These are phyloP conservation scores for Busseola fusca DNA, from an alignment of 2,888 invertebrate genomes.

Conservation along the genomic window DNA sequence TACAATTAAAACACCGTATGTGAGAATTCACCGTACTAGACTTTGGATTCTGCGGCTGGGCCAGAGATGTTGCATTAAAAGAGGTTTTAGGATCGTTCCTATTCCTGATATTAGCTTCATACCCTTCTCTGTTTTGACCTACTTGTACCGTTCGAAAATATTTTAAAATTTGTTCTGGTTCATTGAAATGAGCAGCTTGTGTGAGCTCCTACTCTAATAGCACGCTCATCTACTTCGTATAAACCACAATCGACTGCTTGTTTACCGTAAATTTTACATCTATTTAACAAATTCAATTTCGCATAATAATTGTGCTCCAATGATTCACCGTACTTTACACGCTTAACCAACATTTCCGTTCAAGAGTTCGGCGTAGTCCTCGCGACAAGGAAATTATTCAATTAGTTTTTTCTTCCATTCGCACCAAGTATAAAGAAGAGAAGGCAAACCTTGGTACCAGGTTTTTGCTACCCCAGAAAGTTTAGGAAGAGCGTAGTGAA, in stretches of 20 bases:
- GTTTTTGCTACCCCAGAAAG: not conserved
- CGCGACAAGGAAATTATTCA: constrained; percentile 2
- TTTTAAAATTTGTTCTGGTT: constrained; percentile 50
- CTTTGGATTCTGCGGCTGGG: not conserved
- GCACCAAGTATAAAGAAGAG: constrained; percentile 1
- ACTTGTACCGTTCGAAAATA: constrained; percentile 48
- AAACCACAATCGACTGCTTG: constrained; percentile 54
- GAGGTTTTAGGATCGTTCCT: not conserved
- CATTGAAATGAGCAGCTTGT: constrained; percentile 52
- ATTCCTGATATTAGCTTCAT: not conserved
- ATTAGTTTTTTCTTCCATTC: constrained; percentile 13
- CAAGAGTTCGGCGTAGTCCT: constrained; percentile 8
- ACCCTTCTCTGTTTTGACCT: constrained; percentile 22
- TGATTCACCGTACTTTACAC: too few species aligned
- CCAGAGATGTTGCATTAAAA: not conserved
- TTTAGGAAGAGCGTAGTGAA: not conserved
- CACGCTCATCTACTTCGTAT: constrained; percentile 51
- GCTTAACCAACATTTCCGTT: constrained; percentile 9
- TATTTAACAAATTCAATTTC: constrained; percentile 47
- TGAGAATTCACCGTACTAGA: not conserved
- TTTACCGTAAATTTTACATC: constrained; percentile 43
- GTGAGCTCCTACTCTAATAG: constrained; percentile 52
- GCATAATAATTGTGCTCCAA: not conserved
- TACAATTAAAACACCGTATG: constrained; percentile 38
- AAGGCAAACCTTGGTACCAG: constrained; percentile 10